phyloP scores from a whole-genome alignment of 2,888 invertebrate species.

The Ernsta delagoae region DNA sequence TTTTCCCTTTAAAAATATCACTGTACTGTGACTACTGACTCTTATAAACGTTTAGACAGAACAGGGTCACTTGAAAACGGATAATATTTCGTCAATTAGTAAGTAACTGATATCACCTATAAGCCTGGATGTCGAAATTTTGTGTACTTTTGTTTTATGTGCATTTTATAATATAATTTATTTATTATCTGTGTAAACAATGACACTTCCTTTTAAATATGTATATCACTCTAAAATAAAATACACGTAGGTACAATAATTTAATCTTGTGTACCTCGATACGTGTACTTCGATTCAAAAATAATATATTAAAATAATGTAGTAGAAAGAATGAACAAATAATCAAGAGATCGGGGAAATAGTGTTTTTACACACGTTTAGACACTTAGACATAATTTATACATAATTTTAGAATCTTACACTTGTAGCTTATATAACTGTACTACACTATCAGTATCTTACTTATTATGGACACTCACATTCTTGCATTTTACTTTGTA shows the following conservation, averaged over 20 bases:
- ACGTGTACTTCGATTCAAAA: too few relatives aligned
- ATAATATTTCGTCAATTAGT: conserved; percentile 28
- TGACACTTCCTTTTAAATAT: too few relatives aligned
- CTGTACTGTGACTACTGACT: conserved; percentile 20
- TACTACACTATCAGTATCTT: conserved; percentile 37
- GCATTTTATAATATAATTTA: background rate
- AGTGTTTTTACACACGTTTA: conserved; percentile 17
- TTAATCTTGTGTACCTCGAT: too few relatives aligned
- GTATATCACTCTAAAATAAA: too few relatives aligned
- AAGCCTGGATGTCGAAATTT: background rate
- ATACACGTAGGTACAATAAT: too few relatives aligned
- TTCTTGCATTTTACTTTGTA: conserved; percentile 50
- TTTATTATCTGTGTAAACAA: too few relatives aligned
- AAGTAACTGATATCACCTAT: background rate
- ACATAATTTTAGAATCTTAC: conserved; percentile 11
- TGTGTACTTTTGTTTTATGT: background rate
- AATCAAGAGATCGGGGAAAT: background rate
- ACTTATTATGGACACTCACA: conserved; percentile 46
- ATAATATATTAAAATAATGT: too few relatives aligned
- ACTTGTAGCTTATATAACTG: conserved; percentile 12
- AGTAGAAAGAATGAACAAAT: too few relatives aligned
- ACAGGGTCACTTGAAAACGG: conserved; percentile 16
- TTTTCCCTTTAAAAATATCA: conserved; percentile 6
- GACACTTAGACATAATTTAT: conserved; percentile 33
- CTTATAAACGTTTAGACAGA: conserved; percentile 9